Evolutionary conservation across 2,888 invertebrate genomes (phyloP).

Genomic region (Chironomus riparius): DNA sequence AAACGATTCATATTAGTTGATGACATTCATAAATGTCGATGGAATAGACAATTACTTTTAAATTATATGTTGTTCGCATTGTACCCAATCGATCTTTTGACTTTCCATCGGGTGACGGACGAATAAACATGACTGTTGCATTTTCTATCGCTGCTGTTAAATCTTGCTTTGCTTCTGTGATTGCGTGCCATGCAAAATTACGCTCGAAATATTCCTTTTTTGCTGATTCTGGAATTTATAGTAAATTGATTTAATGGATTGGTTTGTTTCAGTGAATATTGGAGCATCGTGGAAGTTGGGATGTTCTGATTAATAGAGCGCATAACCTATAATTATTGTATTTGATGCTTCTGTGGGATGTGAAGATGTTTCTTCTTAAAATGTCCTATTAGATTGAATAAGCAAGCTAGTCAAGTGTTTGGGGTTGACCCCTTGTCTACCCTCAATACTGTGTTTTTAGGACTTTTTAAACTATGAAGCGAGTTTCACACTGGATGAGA

Average conservation of each 20-base stretch:
- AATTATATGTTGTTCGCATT: slow-evolving; percentile 60
- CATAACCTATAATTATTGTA: no score
- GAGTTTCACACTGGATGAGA: no score
- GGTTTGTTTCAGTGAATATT: not conserved
- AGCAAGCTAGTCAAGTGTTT: no score
- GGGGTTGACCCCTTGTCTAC: no score
- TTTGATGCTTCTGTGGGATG: no score
- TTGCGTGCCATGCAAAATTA: slow-evolving; percentile 80
- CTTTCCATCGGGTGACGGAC: slow-evolving; percentile 59
- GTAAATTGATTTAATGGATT: no score
- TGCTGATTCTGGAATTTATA: slow-evolving; percentile 47
- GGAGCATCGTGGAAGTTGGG: no score
- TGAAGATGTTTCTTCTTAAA: no score
- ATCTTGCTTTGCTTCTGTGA: slow-evolving; percentile 66
- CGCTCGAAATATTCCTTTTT: slow-evolving; percentile 67
- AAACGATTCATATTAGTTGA: not conserved
- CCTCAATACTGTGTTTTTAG: no score
- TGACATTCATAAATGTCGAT: not conserved
- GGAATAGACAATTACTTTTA: slow-evolving; percentile 42
- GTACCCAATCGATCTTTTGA: slow-evolving; percentile 61
- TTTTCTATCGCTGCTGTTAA: slow-evolving; percentile 67
- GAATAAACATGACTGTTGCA: slow-evolving; percentile 64
- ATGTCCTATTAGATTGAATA: no score
- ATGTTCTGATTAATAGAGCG: no score
- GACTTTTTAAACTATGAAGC: no score